A percentile compares a stretch with the other conserved stretches of the same genome.
Evolutionary conservation across 2,888 invertebrate species (phyloP).

Genomic region (Carterocephalus palaemon): DNA sequence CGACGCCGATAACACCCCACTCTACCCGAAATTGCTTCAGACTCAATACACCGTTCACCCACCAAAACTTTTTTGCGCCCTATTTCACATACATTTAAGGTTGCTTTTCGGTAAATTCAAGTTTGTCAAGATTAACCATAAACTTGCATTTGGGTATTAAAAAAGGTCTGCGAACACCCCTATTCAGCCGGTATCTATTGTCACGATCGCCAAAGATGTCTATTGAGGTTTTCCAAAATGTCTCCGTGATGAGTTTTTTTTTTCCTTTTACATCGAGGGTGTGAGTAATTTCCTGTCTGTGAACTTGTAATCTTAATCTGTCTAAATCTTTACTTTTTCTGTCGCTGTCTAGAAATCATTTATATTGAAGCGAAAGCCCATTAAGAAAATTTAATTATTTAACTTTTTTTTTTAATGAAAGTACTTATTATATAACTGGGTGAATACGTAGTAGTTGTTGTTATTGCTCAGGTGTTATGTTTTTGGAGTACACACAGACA

Average conservation of each 20-base stretch:
- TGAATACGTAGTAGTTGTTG: too few relatives aligned
- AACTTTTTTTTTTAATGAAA: too few relatives aligned
- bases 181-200: slow-evolving; percentile 59
- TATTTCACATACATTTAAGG: background rate
- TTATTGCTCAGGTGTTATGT: too few relatives aligned
- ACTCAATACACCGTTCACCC: slow-evolving; percentile 34
- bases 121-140: slow-evolving; percentile 18
- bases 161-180: slow-evolving; percentile 68
- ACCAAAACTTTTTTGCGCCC: slow-evolving; percentile 21
- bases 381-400: too few relatives aligned
- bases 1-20: slow-evolving; percentile 64
- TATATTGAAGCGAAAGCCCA: too few relatives aligned
- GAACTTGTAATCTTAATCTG: slow-evolving; percentile 22
- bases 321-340: slow-evolving; percentile 13
- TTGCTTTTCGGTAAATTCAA: slow-evolving; percentile 26
- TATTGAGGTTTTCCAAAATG: slow-evolving; percentile 49
- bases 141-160: slow-evolving; percentile 46
- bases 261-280: slow-evolving; percentile 33
- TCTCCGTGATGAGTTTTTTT: slow-evolving; percentile 43
- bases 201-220: slow-evolving; percentile 54
- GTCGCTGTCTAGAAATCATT: too few relatives aligned
- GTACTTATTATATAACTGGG: too few relatives aligned
- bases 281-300: slow-evolving; percentile 35
- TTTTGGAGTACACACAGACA: too few relatives aligned
- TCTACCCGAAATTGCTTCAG: slow-evolving; percentile 62